Conservation (phyloP, 2,113 vertebrate genomes). For the Hippocampus mohnikei region DNA sequence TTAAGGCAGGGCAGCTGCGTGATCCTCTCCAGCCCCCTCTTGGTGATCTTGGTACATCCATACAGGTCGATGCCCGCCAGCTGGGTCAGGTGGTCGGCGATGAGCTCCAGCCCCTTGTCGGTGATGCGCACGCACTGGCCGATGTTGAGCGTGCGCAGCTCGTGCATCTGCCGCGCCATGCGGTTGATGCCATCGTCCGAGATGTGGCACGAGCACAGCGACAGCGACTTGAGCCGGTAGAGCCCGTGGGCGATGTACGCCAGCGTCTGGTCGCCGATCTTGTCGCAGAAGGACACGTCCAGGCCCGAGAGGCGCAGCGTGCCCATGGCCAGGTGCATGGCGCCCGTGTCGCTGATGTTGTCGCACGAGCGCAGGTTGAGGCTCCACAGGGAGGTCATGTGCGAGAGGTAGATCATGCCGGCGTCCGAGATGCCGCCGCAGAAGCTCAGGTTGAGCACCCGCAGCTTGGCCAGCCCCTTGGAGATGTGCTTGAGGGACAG, state of each 20-base stretch:
- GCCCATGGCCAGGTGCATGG: constrained; percentile 98
- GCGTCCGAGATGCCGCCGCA: constrained; percentile 96
- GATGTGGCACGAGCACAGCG: constrained; percentile 97
- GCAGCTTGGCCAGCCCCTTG: constrained; percentile 89
- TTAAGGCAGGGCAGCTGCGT: constrained; percentile 99
- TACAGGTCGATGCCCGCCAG: constrained; percentile 95
- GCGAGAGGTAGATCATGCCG: constrained; percentile 95
- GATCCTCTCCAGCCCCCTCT: constrained; percentile 95
- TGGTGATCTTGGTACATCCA: constrained; percentile 97
- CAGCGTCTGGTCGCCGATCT: constrained; percentile 97
- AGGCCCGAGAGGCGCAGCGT: constrained; percentile 88
- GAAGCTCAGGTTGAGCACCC: constrained; percentile 97
- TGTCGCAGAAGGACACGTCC: constrained; percentile 97
- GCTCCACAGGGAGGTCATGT: constrained; percentile 93
- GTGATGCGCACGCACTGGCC: constrained; percentile 97
- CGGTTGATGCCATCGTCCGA: constrained; percentile 96
- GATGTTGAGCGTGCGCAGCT: constrained; percentile 96
- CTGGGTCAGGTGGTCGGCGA: constrained; percentile 95
- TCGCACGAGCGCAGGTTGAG: constrained; percentile 96
- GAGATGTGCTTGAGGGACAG: constrained; percentile 95
- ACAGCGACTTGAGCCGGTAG: constrained; percentile 92
- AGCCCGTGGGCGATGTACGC: constrained; percentile 96
- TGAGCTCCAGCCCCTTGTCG: constrained; percentile 97
- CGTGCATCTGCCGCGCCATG: constrained; percentile 98
- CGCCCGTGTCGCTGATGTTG: constrained; percentile 96